Percentiles rank a stretch among this genome's conserved stretches.
Evolutionary conservation across 1,140 invertebrate genomes (phyloP).

Genomic region (Heliconius hewitsoni): DNA sequence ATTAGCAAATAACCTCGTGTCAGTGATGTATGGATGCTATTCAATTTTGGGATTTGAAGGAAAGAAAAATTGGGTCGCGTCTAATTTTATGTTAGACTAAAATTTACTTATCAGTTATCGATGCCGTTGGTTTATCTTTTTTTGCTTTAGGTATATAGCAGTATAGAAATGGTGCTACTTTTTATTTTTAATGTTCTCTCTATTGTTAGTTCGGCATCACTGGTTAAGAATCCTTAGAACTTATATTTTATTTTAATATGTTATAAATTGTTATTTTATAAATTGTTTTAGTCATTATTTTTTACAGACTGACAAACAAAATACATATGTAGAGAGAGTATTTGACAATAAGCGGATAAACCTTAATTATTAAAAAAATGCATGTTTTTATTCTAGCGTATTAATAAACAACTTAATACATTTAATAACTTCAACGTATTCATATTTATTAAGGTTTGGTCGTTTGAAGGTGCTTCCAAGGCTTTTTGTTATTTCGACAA

Average conservation of each 20-base stretch:
- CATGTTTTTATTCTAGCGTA: not conserved
- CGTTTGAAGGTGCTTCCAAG: not conserved
- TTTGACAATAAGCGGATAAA: not conserved
- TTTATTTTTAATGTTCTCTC: too few relatives aligned
- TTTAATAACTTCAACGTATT: not conserved
- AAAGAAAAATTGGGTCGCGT: not conserved
- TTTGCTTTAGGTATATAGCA: not conserved
- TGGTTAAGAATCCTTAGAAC: too few relatives aligned
- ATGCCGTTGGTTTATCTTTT: too few relatives aligned
- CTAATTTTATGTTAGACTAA: not conserved
- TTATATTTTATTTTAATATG: too few relatives aligned
- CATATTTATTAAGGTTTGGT: not conserved
- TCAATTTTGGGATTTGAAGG: not conserved
- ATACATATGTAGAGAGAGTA: not conserved
- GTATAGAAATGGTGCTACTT: not conserved
- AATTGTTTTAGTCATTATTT: too few relatives aligned
- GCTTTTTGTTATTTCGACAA: slow-evolving; percentile 39
- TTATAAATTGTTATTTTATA: too few relatives aligned
- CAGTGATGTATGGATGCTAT: slow-evolving; percentile 13
- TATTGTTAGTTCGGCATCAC: too few relatives aligned
- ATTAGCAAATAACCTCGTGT: slow-evolving; percentile 10
- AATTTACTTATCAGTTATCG: not conserved
- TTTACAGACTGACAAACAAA: not conserved
- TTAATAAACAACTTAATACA: not conserved
- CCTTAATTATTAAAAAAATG: not conserved